Percentiles rank a stretch among this genome's conserved stretches.
Conservation (phyloP, 2,888 invertebrate species). For the Diadromus collaris region DNA sequence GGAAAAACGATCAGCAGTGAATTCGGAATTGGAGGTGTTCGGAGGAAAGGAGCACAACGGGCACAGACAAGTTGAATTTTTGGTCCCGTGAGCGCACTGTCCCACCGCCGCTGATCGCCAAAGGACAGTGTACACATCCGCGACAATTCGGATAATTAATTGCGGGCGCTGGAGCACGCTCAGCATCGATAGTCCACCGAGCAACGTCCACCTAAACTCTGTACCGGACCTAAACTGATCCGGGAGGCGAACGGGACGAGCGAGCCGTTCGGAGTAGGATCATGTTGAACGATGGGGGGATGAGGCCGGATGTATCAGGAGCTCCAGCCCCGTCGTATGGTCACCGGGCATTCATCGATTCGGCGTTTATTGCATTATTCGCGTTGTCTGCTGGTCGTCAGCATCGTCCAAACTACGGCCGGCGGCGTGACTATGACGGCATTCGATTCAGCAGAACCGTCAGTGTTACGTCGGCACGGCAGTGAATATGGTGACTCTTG, state of each 20-base stretch:
- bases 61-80: constrained; percentile 29
- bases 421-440: constrained; percentile 59
- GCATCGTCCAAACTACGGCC: constrained; percentile 8
- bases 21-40: neutral
- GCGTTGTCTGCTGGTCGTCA: constrained; percentile 49
- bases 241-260: constrained; percentile 13
- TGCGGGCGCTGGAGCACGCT: constrained; percentile 41
- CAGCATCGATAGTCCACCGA: constrained; percentile 22
- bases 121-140: constrained; percentile 46
- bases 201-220: constrained; percentile 57
- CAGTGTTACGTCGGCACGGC: constrained; percentile 54
- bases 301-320: constrained; percentile 2
- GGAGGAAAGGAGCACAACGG: neutral
- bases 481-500: constrained; percentile 12
- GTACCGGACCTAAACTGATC: constrained; percentile 67
- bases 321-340: constrained; percentile 32
- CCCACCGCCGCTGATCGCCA: constrained; percentile 14
- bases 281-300: neutral
- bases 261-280: constrained; percentile 6
- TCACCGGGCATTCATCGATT: constrained; percentile 69
- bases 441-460: constrained; percentile 63
- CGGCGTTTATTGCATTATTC: constrained; percentile 68
- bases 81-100: constrained; percentile 30
- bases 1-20: constrained; percentile 3
- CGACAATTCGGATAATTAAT: constrained; percentile 61